Evolutionary conservation across 2,797 vertebrate genomes (phyloP).

Genomic region (Dendrocincla tyrannina): DNA sequence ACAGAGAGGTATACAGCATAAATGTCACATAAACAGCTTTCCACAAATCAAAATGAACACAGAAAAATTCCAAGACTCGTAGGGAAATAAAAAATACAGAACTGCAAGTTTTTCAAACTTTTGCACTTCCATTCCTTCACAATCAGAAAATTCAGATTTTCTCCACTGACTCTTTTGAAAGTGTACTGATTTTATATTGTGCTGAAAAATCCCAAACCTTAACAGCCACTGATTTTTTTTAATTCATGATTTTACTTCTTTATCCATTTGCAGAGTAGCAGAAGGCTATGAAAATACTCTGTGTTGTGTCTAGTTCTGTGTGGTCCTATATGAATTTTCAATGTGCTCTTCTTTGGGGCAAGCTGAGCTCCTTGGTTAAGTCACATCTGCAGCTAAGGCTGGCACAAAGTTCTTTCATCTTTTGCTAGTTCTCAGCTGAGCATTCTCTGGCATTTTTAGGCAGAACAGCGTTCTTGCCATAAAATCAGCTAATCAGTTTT

Average conservation of each 20-base stretch:
- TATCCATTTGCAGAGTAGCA: not conserved
- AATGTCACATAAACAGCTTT: constrained; percentile 35
- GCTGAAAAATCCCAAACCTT: not conserved
- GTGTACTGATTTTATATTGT: not conserved
- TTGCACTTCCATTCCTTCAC: not conserved
- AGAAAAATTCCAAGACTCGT: not conserved
- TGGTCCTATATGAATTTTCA: not conserved
- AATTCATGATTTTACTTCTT: not conserved
- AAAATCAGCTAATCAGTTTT: not conserved
- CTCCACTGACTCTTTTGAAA: not conserved
- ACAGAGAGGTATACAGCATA: not conserved
- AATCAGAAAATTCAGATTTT: not conserved
- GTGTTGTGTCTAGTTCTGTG: not conserved
- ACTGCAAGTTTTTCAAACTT: not conserved
- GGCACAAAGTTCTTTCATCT: not conserved
- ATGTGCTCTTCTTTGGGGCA: not conserved
- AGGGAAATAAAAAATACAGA: not conserved
- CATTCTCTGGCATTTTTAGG: not conserved
- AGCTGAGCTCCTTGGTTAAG: not conserved
- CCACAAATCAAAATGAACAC: not conserved
- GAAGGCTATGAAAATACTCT: not conserved
- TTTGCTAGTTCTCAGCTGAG: not conserved
- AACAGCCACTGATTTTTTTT: not conserved
- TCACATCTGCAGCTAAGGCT: not conserved
- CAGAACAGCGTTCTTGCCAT: not conserved